A percentile compares a stretch with the other conserved stretches of the same genome.
These are phyloP conservation scores for Drosophila antonietae DNA, from an alignment of 2,888 invertebrate genomes.

Conservation along the genomic window DNA sequence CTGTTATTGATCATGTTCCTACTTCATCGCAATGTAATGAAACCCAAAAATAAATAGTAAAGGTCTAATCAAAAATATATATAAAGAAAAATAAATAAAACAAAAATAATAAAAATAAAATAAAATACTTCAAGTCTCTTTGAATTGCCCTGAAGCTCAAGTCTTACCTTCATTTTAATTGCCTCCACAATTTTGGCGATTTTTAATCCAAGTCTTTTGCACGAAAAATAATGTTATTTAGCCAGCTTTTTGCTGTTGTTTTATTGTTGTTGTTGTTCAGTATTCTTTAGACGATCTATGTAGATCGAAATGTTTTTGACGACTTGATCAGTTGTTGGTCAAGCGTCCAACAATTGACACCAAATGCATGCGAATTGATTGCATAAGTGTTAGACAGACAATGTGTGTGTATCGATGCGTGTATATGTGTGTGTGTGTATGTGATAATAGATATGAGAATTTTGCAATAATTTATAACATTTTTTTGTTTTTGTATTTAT, in stretches of 20 bases:
- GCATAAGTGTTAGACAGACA: slow-evolving; percentile 26
- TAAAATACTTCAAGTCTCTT: neutral
- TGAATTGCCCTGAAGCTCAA: neutral
- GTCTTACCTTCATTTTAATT: slow-evolving; percentile 84
- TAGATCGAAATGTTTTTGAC: slow-evolving; percentile 44
- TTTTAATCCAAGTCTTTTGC: slow-evolving; percentile 77
- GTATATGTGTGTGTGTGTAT: slow-evolving; percentile 1
- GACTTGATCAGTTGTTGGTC: slow-evolving; percentile 56
- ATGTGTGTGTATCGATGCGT: neutral
- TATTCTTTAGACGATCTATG: slow-evolving; percentile 14
- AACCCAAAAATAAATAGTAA: no score
- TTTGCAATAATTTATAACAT: slow-evolving; percentile 35
- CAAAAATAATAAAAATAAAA: no score
- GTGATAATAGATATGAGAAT: slow-evolving; percentile 29
- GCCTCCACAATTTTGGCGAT: slow-evolving; percentile 85
- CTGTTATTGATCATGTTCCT: no score
- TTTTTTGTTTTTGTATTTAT: no score
- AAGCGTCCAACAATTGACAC: slow-evolving; percentile 56
- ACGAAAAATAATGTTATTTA: slow-evolving; percentile 53
- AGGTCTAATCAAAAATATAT: no score
- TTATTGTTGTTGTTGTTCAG: slow-evolving; percentile 3
- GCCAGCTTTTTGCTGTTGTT: slow-evolving; percentile 52
- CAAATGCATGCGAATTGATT: slow-evolving; percentile 48
- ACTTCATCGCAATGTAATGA: no score
- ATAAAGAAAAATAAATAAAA: no score